Base-by-base conservation (phyloP, 2,888 invertebrate genomes). In the Portevinia maculata region DNA sequence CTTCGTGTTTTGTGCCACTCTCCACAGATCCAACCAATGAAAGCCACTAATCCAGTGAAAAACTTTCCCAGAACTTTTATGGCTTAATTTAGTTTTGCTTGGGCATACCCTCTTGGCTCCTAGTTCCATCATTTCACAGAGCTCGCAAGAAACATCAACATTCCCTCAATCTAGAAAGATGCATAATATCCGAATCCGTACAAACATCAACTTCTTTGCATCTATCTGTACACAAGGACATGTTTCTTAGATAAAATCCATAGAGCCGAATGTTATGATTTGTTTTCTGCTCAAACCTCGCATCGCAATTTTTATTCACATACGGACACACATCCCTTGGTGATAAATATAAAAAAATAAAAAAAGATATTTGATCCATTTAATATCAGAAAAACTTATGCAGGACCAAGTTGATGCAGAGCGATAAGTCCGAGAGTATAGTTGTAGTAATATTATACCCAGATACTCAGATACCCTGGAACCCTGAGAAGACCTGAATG, bases 301-400 rank as follows among this genome's bases (percentile, higher is more conserved):
- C 37, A 73, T 46, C 34, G 52, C 69, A 69, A 57, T 78, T 78
- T 78, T 60, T 83, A 71, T 67, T 73, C 67, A 48, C 67, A 83
- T 41, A 75, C 46, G 5, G 24, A 24, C 24, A 24, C 5, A 78
- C 67, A 83, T 83, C 71, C 65, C 50, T 62, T 24, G 78, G 69
- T 78, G 71, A 83, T 83, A 83, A 83, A 83, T 71, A 70, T 65
- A 65, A 79, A 71, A 78, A 78, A 39, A 46, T 15, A 39, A 39
- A 28, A 30, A 46, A 64, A 70, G 69, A 76, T 57, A 60, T 71
- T 78, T 78, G 83, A 53, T 83, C 50, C 83, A 83, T 83, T 78
- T 83, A 83, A 83, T 83, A 83, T 44, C 34, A 71, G 67, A 67
- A 78, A 83, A 83, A 83, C 83, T 83, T 83, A 83, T 83, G 83